A percentile compares a stretch with the other conserved stretches of the same genome.
Evolutionary conservation across 2,797 vertebrate species (phyloP).

Genomic region (Basileuterus tristriatus): DNA sequence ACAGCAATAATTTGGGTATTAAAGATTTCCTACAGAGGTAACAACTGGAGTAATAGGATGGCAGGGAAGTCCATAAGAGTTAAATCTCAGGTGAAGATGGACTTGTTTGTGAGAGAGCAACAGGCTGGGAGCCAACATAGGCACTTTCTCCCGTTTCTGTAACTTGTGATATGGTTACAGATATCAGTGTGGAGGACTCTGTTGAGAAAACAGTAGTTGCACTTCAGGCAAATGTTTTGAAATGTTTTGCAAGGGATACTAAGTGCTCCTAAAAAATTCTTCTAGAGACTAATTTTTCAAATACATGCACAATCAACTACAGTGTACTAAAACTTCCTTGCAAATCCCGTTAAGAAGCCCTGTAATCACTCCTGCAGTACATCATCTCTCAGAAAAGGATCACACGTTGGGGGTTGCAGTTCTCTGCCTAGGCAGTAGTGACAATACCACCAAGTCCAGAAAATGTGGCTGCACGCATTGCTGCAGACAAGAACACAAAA

Average conservation of each 20-base stretch:
- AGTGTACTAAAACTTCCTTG: neutral
- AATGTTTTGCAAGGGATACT: neutral
- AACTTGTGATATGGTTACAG: neutral
- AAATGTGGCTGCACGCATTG: neutral
- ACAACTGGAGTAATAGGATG: neutral
- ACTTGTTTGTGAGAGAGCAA: neutral
- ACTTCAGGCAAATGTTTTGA: neutral
- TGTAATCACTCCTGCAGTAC: neutral
- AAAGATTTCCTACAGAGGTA: neutral
- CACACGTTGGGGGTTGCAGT: neutral
- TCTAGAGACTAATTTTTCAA: neutral
- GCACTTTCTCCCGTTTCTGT: neutral
- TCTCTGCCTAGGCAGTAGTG: neutral
- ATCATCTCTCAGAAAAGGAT: neutral
- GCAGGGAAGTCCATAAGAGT: neutral
- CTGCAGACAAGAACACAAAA: neutral
- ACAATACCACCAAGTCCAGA: neutral
- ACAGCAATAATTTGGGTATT: neutral
- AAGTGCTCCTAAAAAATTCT: neutral
- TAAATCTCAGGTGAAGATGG: neutral
- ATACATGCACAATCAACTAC: neutral
- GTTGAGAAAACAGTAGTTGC: neutral
- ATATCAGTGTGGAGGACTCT: neutral
- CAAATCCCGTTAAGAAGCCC: neutral
- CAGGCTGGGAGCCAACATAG: neutral